A percentile compares a stretch with the other conserved stretches of the same genome.
phyloP scores from a whole-genome alignment of 1,140 invertebrate genomes.

The Ips typographus region DNA sequence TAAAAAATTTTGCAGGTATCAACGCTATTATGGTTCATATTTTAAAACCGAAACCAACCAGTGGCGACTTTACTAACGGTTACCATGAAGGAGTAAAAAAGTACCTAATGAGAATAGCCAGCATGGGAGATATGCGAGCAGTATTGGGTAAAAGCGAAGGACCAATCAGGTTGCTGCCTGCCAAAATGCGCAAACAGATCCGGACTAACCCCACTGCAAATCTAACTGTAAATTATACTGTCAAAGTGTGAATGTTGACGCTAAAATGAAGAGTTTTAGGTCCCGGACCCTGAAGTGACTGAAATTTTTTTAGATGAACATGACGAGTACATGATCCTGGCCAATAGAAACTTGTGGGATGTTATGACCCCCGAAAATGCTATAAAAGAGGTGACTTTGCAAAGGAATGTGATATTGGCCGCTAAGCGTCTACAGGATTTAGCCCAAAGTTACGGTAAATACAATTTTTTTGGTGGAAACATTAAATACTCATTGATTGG shows the following conservation, averaged over 20 bases:
- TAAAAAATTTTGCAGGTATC: slow-evolving; percentile 44
- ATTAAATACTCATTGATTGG: background rate
- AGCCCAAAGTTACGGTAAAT: slow-evolving; percentile 70
- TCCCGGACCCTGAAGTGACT: slow-evolving; percentile 71
- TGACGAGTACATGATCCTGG: slow-evolving; percentile 79
- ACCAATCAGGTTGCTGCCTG: slow-evolving; percentile 58
- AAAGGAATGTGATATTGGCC: slow-evolving; percentile 73
- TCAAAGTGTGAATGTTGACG: background rate
- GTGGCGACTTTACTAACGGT: slow-evolving; percentile 52
- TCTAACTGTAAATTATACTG: slow-evolving; percentile 53
- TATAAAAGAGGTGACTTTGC: slow-evolving; percentile 70
- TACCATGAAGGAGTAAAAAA: slow-evolving; percentile 50
- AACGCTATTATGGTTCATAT: slow-evolving; percentile 74
- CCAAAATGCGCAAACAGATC: slow-evolving; percentile 60
- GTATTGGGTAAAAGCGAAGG: slow-evolving; percentile 68
- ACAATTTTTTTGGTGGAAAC: background rate
- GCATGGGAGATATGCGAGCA: slow-evolving; percentile 70
- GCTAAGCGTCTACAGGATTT: slow-evolving; percentile 80
- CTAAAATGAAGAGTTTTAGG: slow-evolving; percentile 7
- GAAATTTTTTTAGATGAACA: slow-evolving; percentile 75
- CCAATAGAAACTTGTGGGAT: slow-evolving; percentile 76
- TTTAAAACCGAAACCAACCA: slow-evolving; percentile 56
- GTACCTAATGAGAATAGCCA: slow-evolving; percentile 69
- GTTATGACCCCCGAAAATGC: slow-evolving; percentile 73
- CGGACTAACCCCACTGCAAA: slow-evolving; percentile 67